phyloP scores from a whole-genome alignment of 2,797 vertebrate species.

The Sitta carolinensis region DNA sequence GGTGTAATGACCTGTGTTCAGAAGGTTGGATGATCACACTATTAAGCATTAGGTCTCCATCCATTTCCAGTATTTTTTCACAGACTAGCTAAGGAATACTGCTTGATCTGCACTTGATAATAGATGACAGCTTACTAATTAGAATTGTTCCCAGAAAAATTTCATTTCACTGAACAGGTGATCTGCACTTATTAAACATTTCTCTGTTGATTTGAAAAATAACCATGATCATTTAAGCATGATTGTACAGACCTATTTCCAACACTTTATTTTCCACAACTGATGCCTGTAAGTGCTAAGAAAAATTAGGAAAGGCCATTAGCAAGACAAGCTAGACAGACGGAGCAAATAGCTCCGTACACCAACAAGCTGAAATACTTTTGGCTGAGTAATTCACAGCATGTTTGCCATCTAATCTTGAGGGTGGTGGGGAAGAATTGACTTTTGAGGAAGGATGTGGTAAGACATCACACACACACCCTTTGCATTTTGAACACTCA shows the following conservation, averaged over 20 bases:
- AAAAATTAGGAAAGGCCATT: not conserved
- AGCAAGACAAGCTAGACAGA: not conserved
- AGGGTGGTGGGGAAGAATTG: fast-evolving
- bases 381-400: not conserved
- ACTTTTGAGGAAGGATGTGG: not conserved
- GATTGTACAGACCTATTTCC: not conserved
- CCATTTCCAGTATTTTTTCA: not conserved
- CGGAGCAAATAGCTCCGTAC: not conserved
- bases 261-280: not conserved
- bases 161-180: slow-evolving; percentile 3
- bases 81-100: not conserved
- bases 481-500: not conserved
- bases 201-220: slow-evolving; percentile 12
- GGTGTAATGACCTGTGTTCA: not conserved
- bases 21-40: not conserved
- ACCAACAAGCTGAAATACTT: not conserved
- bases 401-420: not conserved
- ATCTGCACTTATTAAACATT: slow-evolving; percentile 39
- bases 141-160: not conserved
- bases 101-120: not conserved
- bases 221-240: not conserved
- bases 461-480: not conserved
- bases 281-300: not conserved
- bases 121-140: slow-evolving; percentile 6
- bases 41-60: not conserved